A percentile compares a stretch with the other conserved stretches of the same genome.
Conservation (phyloP, 1,140 invertebrate genomes). For the Sinella curviseta region DNA sequence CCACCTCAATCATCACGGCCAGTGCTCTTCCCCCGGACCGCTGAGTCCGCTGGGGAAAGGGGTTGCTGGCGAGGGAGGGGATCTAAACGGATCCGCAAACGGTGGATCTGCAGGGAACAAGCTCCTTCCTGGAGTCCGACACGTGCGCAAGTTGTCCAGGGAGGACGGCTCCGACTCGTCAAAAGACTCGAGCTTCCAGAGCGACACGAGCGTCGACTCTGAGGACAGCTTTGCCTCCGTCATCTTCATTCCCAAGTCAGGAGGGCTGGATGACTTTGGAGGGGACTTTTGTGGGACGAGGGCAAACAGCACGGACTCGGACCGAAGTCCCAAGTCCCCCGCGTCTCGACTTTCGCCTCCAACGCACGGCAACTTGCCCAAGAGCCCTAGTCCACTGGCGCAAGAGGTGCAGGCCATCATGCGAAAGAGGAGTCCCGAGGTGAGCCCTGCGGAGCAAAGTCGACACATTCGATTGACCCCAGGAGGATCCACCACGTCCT, state of each 20-base stretch:
- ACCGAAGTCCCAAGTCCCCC: conserved; percentile 46
- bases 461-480: neutral
- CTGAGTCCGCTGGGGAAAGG: conserved; percentile 40
- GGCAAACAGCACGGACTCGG: conserved; percentile 49
- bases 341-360: conserved; percentile 45
- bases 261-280: neutral
- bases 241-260: conserved; percentile 74
- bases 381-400: conserved; percentile 44
- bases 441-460: conserved; percentile 35
- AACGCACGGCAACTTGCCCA: conserved; percentile 42
- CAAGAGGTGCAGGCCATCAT: conserved; percentile 34
- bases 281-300: conserved; percentile 39
- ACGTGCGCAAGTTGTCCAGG: conserved; percentile 66
- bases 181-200: conserved; percentile 87
- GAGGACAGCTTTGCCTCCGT: conserved; percentile 90
- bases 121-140: conserved; percentile 46
- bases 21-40: neutral
- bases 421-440: conserved; percentile 40
- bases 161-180: conserved; percentile 88
- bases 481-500: neutral
- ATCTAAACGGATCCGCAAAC: conserved; percentile 45
- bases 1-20: neutral
- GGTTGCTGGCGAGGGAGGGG: conserved; percentile 16
- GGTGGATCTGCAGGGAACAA: conserved; percentile 50
- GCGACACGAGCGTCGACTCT: conserved; percentile 87